phyloP scores from a whole-genome alignment of 2,113 vertebrate species.

The Tetrao urogallus region DNA sequence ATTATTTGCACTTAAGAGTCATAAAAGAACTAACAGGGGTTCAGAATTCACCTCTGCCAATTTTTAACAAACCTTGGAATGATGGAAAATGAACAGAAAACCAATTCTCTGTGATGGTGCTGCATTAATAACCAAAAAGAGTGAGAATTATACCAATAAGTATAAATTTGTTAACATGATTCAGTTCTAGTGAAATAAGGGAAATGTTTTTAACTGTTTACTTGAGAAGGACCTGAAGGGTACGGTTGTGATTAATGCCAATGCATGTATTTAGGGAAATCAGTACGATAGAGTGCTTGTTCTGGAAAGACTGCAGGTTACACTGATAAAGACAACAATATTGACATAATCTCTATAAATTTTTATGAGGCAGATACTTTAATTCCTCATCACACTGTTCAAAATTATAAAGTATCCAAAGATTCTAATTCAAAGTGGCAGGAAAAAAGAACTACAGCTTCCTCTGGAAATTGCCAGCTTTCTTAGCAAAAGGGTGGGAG shows the following conservation, averaged over 20 bases:
- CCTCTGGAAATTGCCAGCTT: neutral
- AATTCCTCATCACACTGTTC: neutral
- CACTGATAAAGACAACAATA: fast-evolving
- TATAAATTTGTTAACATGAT: neutral
- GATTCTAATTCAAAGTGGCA: neutral
- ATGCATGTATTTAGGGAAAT: constrained; percentile 35
- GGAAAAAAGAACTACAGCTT: neutral
- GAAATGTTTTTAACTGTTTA: neutral
- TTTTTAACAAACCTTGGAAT: neutral
- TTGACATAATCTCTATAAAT: neutral
- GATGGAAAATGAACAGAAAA: neutral
- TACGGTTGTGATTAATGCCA: constrained; percentile 28
- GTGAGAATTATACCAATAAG: neutral
- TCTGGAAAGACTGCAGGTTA: neutral
- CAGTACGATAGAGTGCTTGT: constrained; percentile 9
- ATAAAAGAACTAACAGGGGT: neutral
- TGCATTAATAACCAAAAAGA: neutral
- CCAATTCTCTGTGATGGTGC: neutral
- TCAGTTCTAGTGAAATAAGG: neutral
- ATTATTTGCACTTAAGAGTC: neutral
- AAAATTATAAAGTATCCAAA: neutral
- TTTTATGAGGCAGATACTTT: neutral
- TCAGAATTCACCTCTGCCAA: neutral
- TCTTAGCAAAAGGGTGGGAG: neutral
- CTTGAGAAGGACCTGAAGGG: constrained; percentile 1